Base-by-base conservation (phyloP, 2,113 vertebrate species). In the Murina feae region DNA sequence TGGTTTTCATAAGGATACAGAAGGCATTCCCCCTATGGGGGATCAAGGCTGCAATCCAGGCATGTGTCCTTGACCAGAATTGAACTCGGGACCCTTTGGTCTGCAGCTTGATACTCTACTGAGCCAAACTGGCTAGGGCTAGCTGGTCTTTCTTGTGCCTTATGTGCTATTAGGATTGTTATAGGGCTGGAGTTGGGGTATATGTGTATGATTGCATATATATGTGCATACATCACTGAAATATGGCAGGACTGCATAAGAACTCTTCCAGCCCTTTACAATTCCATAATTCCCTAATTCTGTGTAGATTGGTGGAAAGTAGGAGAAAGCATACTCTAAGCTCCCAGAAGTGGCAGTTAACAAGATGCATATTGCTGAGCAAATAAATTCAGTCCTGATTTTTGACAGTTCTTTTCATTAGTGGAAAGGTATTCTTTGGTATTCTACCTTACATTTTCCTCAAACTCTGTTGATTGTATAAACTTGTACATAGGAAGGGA, bases 341-440 rank as follows among this genome's bases (percentile, higher is more conserved):
- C 35, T 20, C 32, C 49, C 16, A 35, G 25, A 90, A 65, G 51
- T 90, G 35, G 68, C 53, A 55, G 4, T 87, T 93, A 95, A 69
- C 63, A 90, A 65, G 68, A 83, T 71, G 3, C 25, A 11, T 78
- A 53, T 49, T 88, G 69, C 68, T 68, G 37, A 90, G 93, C 58
- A 94, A 94, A 80, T 80, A 66, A 28, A 47, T 68, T 58, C n/a
- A 76, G 32, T 58, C 32, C 44, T 74, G 76, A 86, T 85, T 71
- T 85, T 71, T 93, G 84, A 55, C 42, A 81, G 32, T 90, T 94
- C 18, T 80, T 90, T 83, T 93, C 21, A 39, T 53, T 89, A 49
- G 68, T 16, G 86, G 53, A 89, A 89, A 75, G 47, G 17, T 87
- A 37, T 82, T 65, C 68, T 94, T 85, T 92, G 74, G 89, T 92